Base-by-base conservation (phyloP, 2,797 vertebrate species). In the Myripristis jacobus region DNA sequence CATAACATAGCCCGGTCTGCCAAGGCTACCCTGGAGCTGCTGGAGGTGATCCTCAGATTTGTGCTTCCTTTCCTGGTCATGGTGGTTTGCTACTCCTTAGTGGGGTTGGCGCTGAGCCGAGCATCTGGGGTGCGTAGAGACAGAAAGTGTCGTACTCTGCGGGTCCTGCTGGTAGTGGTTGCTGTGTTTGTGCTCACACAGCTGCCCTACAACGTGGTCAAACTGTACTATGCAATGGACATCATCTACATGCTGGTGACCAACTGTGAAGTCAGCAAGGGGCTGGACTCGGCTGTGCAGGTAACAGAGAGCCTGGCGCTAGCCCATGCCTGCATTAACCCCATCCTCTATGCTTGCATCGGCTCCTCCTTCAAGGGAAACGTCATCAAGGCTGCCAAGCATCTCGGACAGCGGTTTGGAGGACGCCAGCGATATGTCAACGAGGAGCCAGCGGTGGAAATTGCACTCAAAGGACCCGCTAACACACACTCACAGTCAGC, bases 281-380 rank as follows among this genome's bases (percentile, higher is more conserved):
- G 81, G 12, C 86, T 97, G 71, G 97, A 98, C 0, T 77, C 86
- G 0, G 95, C 94, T 0, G 71, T 94, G 1, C 97, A 96, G 59
- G 79, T 98, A 76, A 97, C 96, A 0, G 95, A 96, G 89, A 95
- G 95, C 84, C 88, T 98, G 0, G 97, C 97, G 0, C 85, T 99
- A 48, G 93, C 70, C 18, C 97, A 99, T 58, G 93, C 96, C 85
- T 98, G 97, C 88, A 93, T 99, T 15, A 99, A 99, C 89, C 97
- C 97, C 0, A 24, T 99, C 56, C 92, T 99, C 3, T 99, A 99
- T 0, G 87, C 92, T 64, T 97, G 97, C 43, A 88, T 99, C 13
- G 98, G 98, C 0, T 92, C 95, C 18, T 96, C 97, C 51, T 97
- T 99, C 82, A 95, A 96, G 90, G 91, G 80, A 72, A 93, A 94